phyloP scores from a whole-genome alignment of 2,888 invertebrate species.

The Neuroscelio doddi region DNA sequence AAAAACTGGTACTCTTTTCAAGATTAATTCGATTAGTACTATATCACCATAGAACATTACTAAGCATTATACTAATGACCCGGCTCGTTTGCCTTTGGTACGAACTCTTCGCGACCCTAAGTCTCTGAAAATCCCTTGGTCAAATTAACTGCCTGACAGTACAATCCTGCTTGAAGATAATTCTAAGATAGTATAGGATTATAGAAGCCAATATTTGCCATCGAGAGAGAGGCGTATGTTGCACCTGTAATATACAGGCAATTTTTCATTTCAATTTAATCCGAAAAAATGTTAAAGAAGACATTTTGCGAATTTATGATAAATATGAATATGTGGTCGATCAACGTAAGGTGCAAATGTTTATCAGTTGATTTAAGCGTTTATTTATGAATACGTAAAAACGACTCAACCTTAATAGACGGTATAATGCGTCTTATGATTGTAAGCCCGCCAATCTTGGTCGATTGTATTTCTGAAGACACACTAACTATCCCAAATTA shows the following conservation, averaged over 20 bases:
- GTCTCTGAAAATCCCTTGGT: slow-evolving; percentile 51
- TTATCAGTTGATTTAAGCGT: too few relatives aligned
- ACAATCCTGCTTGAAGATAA: slow-evolving; percentile 60
- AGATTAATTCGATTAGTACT: too few relatives aligned
- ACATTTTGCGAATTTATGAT: slow-evolving; percentile 59
- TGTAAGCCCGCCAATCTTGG: slow-evolving; percentile 70
- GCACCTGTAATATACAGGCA: slow-evolving; percentile 23
- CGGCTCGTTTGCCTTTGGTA: slow-evolving; percentile 55
- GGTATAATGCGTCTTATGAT: slow-evolving; percentile 69
- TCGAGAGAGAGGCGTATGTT: slow-evolving; percentile 13
- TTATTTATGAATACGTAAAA: slow-evolving; percentile 14
- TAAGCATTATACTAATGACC: slow-evolving; percentile 47
- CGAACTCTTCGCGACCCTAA: slow-evolving; percentile 49
- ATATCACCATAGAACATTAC: slow-evolving; percentile 19
- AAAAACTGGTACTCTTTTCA: too few relatives aligned
- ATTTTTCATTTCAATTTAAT: not conserved
- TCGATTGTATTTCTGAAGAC: slow-evolving; percentile 70
- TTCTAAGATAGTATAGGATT: slow-evolving; percentile 61
- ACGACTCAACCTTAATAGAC: slow-evolving; percentile 61
- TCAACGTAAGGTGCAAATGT: too few relatives aligned
- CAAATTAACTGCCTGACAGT: slow-evolving; percentile 64
- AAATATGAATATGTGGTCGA: slow-evolving; percentile 10
- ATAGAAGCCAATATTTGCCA: slow-evolving; percentile 57
- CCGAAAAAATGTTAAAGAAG: not conserved
- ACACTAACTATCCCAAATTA: slow-evolving; percentile 71